A percentile compares a stretch with the other conserved stretches of the same genome.
These are phyloP conservation scores for Melanotus villosus DNA, from an alignment of 2,888 invertebrate species.

Conservation along the genomic window DNA sequence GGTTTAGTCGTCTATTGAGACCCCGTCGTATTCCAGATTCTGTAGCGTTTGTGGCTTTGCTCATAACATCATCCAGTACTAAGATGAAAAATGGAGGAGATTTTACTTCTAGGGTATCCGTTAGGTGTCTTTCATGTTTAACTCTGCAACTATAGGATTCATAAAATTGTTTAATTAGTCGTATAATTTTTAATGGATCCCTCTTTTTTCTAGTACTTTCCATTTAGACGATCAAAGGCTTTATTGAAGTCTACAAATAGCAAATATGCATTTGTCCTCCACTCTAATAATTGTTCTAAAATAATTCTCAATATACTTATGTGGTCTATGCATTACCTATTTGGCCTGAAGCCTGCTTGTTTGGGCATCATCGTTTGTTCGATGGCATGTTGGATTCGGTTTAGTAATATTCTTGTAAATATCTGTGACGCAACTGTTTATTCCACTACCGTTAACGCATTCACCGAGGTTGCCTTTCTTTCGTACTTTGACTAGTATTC, in stretches of 20 bases:
- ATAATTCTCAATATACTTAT: not conserved
- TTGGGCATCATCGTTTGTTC: not conserved
- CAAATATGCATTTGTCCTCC: no score
- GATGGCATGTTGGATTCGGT: no score
- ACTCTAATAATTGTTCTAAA: no score
- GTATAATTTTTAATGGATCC: no score
- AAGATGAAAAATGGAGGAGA: no score
- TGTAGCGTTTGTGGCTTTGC: not conserved
- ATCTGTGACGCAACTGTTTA: no score
- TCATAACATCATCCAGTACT: not conserved
- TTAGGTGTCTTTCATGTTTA: not conserved
- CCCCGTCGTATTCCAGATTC: not conserved
- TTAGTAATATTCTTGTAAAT: no score
- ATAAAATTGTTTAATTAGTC: not conserved
- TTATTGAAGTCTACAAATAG: no score
- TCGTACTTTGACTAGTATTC: no score
- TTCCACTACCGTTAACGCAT: no score
- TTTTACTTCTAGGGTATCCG: not conserved
- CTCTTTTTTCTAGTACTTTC: not conserved
- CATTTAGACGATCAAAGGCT: no score
- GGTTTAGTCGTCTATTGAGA: not conserved
- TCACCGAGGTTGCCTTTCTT: no score
- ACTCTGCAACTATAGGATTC: slow-evolving; percentile 5
- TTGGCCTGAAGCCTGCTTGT: slow-evolving; percentile 1
- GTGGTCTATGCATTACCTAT: not conserved